phyloP scores from a whole-genome alignment of 2,888 invertebrate species.

The Eudasyphora cyanicolor region DNA sequence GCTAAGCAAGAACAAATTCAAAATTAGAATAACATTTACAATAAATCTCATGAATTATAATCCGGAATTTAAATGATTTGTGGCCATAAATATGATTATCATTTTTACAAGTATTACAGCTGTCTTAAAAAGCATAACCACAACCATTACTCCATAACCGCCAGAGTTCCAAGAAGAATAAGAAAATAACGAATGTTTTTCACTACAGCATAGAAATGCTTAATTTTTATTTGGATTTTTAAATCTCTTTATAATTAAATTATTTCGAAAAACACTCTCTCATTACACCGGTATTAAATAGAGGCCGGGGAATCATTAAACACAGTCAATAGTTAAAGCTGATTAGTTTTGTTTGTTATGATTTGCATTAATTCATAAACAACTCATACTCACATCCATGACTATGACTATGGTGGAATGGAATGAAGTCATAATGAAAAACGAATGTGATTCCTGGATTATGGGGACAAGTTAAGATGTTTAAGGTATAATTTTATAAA shows the following conservation, averaged over 20 bases:
- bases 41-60: not conserved
- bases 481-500: no score
- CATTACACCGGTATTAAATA: no score
- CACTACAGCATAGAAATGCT: not conserved
- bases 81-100: not conserved
- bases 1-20: not conserved
- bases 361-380: no score
- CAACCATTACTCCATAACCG: not conserved
- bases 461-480: no score
- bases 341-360: slow-evolving; percentile 8
- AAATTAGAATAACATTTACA: slow-evolving; percentile 1
- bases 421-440: no score
- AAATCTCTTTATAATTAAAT: slow-evolving; percentile 12
- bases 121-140: no score
- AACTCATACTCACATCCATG: no score
- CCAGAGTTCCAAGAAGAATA: no score
- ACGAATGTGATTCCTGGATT: no score
- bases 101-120: no score
- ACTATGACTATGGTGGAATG: no score
- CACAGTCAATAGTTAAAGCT: not conserved
- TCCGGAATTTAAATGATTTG: not conserved
- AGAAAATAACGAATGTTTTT: not conserved
- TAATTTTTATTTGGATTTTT: slow-evolving; percentile 20
- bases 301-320: not conserved
- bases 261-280: not conserved